Conservation (phyloP, 2,113 vertebrate genomes). For the Tamias sibiricus region DNA sequence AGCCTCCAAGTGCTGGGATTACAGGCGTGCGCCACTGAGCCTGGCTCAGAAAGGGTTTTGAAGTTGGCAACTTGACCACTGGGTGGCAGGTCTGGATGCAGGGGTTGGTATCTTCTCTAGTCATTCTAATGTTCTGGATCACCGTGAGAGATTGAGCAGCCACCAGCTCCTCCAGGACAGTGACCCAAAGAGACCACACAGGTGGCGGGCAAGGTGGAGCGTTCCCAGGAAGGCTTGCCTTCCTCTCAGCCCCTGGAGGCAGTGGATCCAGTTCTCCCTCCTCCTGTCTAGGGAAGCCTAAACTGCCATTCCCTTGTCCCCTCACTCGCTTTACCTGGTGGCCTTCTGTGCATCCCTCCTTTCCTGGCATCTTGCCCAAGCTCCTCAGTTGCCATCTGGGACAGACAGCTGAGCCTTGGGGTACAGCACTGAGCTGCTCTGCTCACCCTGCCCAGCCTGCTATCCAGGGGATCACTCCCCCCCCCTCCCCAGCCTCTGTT, state of each 20-base stretch:
- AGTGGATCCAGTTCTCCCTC: neutral
- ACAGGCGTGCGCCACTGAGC: no score
- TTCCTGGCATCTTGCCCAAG: neutral
- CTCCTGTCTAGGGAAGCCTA: neutral
- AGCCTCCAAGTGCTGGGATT: no score
- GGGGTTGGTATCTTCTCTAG: neutral
- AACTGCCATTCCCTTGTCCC: no score
- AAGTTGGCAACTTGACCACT: neutral
- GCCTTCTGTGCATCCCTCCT: neutral
- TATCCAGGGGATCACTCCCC: neutral
- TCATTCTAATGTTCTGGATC: neutral
- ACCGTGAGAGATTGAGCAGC: neutral
- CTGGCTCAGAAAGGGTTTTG: neutral
- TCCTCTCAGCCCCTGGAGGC: neutral
- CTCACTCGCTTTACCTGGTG: neutral
- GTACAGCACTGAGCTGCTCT: no score
- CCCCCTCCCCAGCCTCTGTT: neutral
- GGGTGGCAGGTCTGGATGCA: neutral
- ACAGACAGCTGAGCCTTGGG: neutral
- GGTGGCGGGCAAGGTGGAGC: neutral
- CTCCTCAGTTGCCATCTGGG: neutral
- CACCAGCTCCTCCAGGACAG: neutral
- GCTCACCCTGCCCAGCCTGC: neutral
- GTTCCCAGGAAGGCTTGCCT: neutral
- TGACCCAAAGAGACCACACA: neutral